Evolutionary conservation across 2,888 invertebrate genomes (phyloP).

Genomic region (Drosophila ustulata): DNA sequence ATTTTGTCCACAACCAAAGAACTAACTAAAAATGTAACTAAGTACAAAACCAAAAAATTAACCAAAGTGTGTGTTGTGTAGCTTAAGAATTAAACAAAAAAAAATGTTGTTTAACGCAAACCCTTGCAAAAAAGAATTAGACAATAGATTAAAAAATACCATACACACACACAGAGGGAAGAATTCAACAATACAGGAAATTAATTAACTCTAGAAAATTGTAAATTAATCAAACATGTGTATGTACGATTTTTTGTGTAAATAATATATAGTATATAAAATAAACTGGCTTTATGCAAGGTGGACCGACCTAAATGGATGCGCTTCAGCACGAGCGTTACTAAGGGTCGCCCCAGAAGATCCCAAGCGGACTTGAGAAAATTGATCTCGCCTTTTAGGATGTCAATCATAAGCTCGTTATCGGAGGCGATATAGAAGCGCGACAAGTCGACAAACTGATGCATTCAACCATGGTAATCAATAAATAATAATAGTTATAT

Average conservation of each 20-base stretch:
- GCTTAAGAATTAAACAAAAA: slow-evolving; percentile 10
- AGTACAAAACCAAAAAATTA: slow-evolving; percentile 26
- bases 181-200: slow-evolving; percentile 22
- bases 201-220: slow-evolving; percentile 1
- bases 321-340: slow-evolving; percentile 95
- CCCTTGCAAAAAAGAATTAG: slow-evolving; percentile 64
- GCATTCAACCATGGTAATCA: slow-evolving; percentile 69
- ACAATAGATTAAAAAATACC: slow-evolving; percentile 25
- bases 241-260: slow-evolving; percentile 9
- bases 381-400: slow-evolving; percentile 98
- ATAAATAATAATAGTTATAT: slow-evolving; percentile 53
- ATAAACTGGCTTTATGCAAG: slow-evolving; percentile 11
- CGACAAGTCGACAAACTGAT: slow-evolving; percentile 98
- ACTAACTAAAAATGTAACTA: slow-evolving; percentile 36
- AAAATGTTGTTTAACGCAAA: slow-evolving; percentile 60
- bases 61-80: slow-evolving; percentile 32
- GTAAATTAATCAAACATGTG: slow-evolving; percentile 17
- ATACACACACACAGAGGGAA: slow-evolving; percentile 15
- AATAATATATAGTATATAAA: background rate
- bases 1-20: slow-evolving; percentile 45
- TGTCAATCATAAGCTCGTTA: slow-evolving; percentile 98
- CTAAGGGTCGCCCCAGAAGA: slow-evolving; percentile 97
- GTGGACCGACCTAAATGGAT: slow-evolving; percentile 92
- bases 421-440: slow-evolving; percentile 99
- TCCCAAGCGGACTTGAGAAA: slow-evolving; percentile 99